Evolutionary conservation across 35 echinoderm and acorn worm species (phyloP), one percentile per base, ranked within the genome.

Genomic region (Anneissia japonica): DNA sequence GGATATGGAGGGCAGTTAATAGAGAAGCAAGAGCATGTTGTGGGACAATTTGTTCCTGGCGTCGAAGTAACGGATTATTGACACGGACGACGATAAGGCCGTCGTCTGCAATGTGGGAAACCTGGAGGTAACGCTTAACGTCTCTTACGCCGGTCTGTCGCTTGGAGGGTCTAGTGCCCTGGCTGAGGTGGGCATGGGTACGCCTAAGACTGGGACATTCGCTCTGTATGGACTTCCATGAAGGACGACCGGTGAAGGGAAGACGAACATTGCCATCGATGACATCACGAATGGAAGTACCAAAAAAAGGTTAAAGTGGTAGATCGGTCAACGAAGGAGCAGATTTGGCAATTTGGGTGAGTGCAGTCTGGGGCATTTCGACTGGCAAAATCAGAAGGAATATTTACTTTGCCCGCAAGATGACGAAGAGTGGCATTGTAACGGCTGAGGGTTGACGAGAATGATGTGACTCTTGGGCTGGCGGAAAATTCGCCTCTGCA

Each of bases 331-430:
- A n/a, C 86, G 82, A 89, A 84, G 30, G 32, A 33, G 75, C 89
- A 90, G 12, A 90, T 79, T 86, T 86, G 89, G 37, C 83, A 90
- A 26, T 30, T 87, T 21, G 73, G 34, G 17, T 90, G 51, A 3
- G 34, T 34, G 64, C 89, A 79, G 29, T 77, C 13, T n/a, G 46
- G 73, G 75, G 83, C 82, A 73, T 87, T 90, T 31, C 83, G 37
- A 31, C 89, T 90, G 37, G 89, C 89, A 77, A 90, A 86, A 39
- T 90, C 83, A 38, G 89, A 80, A 0, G 76, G 89, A 32, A 88
- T 13, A 72, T 87, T 90, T 12, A 38, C 89, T 0, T 35, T 76
- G 41, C 89, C 83, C 77, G 89, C 38, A n/a, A 90, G 72, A 37
- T 90, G 86, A 17, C 46, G 77, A 17, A 88, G 33, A 36, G 39